Evolutionary conservation across 1,140 invertebrate species (phyloP), one percentile per base, ranked within the genome.

Genomic region (Drosophila parvula): DNA sequence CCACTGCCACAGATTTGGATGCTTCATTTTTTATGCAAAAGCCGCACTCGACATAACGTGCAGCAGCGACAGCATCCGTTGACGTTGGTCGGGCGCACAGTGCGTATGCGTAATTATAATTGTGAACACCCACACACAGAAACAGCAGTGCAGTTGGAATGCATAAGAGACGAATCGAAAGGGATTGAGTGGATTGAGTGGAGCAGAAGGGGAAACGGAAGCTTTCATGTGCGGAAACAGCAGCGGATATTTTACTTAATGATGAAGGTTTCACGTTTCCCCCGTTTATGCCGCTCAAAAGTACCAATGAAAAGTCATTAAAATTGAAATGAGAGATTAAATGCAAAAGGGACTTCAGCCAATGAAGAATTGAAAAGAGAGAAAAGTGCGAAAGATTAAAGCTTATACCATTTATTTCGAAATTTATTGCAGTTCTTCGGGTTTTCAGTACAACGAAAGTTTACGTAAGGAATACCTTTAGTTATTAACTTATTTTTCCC

Each of bases 91-190:
- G 28, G 48, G 32, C 43, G 16, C 51, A 81, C 69, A 59, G 61
- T 78, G 83, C 83, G 84, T 88, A 88, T 88, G 84, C 79, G 83
- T 88, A 88, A 88, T 88, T 88, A 78, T 83, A 58, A 82, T 79
- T 82, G 77, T 64, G 63, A 78, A 71, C 64, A 70, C 51, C 64
- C 38, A 48, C 36, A 48, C 36, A 51, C 22, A 51, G 57, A 62
- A 38, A 18, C 28, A 32, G 28, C 6, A 32, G 22, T 22, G 27
- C 34, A 38, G 51, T n/a, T 38, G 38, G 62, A 27, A 38, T 53
- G 18, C 61, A 64, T 48, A 67, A 62, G 64, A 28, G 18, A 71
- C 36, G 75, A 68, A 86, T 63, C 51, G 51, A 78, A 79, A 53
- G 69, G 83, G 67, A 83, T 79, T 59, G 70, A 53, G 34, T 0